A percentile compares a stretch with the other conserved stretches of the same genome.
These are phyloP conservation scores for Petrocephalus zakoni DNA, from an alignment of 2,113 vertebrate species.

Conservation along the genomic window DNA sequence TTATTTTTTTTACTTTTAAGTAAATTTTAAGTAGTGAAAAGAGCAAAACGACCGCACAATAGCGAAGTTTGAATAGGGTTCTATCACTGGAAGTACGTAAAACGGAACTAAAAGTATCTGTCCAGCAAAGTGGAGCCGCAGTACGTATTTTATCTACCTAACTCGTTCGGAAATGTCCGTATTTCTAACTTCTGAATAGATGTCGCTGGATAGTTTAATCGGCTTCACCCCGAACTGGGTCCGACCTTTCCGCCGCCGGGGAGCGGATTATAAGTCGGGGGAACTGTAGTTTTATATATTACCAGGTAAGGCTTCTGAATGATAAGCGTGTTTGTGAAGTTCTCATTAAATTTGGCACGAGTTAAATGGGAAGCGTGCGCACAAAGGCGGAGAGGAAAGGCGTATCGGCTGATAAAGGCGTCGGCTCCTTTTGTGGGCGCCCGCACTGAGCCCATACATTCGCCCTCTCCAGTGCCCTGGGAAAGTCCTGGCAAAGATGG, in stretches of 20 bases:
- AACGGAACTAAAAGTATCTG: background rate
- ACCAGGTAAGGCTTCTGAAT: background rate
- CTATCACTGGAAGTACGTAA: background rate
- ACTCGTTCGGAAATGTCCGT: background rate
- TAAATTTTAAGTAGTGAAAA: background rate
- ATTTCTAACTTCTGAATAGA: background rate
- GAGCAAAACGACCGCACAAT: background rate
- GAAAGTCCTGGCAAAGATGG: constrained; percentile 39
- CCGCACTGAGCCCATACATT: background rate
- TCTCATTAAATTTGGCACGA: background rate
- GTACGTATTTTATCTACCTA: background rate
- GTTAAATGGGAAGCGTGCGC: background rate
- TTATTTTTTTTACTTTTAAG: background rate
- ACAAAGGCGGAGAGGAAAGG: background rate
- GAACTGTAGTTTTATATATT: background rate
- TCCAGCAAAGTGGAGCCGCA: background rate
- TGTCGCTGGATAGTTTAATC: background rate
- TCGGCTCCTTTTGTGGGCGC: background rate
- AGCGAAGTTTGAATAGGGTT: background rate
- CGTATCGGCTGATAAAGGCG: background rate
- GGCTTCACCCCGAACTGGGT: background rate
- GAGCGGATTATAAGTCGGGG: background rate
- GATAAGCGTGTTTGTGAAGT: background rate
- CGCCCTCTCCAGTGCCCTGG: background rate
- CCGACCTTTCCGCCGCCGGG: background rate